Conservation (phyloP, 2,113 vertebrate genomes). For the Osmerus mordax region DNA sequence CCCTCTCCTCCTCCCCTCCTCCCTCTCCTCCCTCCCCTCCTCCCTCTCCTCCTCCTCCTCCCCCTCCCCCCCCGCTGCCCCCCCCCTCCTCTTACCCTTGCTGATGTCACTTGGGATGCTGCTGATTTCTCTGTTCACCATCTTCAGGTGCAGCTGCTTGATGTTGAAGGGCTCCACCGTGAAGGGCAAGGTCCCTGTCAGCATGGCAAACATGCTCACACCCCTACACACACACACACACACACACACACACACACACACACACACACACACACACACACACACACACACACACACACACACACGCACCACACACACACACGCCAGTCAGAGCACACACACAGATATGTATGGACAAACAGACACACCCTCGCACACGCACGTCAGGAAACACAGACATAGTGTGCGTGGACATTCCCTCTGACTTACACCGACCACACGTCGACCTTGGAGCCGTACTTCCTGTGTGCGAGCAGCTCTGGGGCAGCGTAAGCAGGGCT, state of each 20-base stretch:
- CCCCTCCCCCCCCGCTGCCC: not conserved
- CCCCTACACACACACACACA: conserved; percentile 62
- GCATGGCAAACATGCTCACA: conserved; percentile 81
- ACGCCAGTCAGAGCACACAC: conserved; percentile 20
- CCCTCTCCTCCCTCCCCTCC: not conserved
- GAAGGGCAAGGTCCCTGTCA: conserved; percentile 78
- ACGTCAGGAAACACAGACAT: too few species aligned
- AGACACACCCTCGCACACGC: conserved; percentile 14
- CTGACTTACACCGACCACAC: conserved; percentile 82
- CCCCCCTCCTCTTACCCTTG: conserved; percentile 64
- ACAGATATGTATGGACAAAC: conserved; percentile 32
- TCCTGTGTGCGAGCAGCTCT: conserved; percentile 81
- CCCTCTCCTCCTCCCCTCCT: conserved; percentile 17
- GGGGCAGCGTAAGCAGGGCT: conserved; percentile 81
- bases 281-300: conserved; percentile 20
- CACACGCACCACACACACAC: conserved; percentile 7
- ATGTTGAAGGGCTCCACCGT: conserved; percentile 80
- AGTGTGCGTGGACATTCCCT: not conserved
- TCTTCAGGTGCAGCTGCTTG: conserved; percentile 82
- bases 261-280: conserved; percentile 22
- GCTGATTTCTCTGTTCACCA: conserved; percentile 77
- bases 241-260: conserved; percentile 7
- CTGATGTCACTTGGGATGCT: conserved; percentile 76
- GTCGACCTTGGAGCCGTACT: conserved; percentile 83
- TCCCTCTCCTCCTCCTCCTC: not conserved